Conservation (phyloP, 2,113 vertebrate genomes). For the Anarhynchus alexandrinus region DNA sequence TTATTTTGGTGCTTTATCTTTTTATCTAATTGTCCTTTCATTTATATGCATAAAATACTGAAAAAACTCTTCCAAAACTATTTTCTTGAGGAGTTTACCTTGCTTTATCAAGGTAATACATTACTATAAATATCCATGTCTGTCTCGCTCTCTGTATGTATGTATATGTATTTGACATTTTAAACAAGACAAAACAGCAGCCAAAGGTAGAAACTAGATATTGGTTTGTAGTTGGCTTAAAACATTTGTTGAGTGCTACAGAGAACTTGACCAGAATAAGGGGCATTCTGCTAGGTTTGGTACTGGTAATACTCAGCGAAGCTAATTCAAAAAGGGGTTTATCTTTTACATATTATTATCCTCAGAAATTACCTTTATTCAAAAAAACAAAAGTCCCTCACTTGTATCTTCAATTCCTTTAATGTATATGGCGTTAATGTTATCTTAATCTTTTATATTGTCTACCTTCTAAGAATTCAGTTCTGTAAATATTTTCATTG, state of each 20-base stretch:
- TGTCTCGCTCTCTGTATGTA: rapidly evolving
- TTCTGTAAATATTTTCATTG: background rate
- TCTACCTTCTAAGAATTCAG: background rate
- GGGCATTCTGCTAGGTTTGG: background rate
- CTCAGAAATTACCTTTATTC: background rate
- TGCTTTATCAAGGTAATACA: background rate
- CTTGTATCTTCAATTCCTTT: background rate
- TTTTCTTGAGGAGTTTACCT: background rate
- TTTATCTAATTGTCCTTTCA: background rate
- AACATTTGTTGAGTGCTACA: background rate
- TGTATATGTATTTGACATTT: background rate
- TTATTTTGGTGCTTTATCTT: background rate
- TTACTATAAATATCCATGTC: background rate
- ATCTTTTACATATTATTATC: background rate
- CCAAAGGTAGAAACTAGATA: background rate
- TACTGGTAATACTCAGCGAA: background rate
- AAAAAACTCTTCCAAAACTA: background rate
- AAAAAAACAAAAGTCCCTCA: background rate
- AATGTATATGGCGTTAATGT: background rate
- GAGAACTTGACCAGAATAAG: background rate
- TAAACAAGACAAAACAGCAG: background rate
- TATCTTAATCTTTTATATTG: background rate
- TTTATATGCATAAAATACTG: background rate
- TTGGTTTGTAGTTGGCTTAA: background rate
- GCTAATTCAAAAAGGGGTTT: background rate